Base-by-base conservation (phyloP, 1,140 invertebrate species). In the Drosophila seguyi region DNA sequence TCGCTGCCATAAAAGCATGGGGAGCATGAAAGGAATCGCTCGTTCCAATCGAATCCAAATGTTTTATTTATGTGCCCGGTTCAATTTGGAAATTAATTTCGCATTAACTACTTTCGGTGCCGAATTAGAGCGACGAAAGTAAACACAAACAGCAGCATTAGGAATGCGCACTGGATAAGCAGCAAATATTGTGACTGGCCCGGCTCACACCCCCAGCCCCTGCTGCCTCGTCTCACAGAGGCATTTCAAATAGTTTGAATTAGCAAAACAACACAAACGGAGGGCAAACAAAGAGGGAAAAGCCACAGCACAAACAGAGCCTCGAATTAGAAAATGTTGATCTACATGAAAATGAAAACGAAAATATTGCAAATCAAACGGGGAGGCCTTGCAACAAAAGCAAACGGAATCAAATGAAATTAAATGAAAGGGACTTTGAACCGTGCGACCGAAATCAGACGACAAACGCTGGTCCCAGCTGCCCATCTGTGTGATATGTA, bases 1-100 rank as follows among this genome's bases (percentile, higher is more conserved):
- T 82, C 85, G 87, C 73, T 71, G 80, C 83, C 59, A 88, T 87
- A 88, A 88, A 87, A 87, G 75, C 52, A n/a, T n/a, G 20, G 20
- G 38, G 50, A 61, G 71, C 76, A 84, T 65, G 55, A 48, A 65
- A 60, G 55, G 44, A 63, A 76, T 65, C 65, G 42, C 53, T 53
- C 66, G 50, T 71, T 58, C 52, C 42, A 36, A 72, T 71, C 68
- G 50, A 47, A 47, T 41, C 1, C 52, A 52, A 87, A 87, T 87
- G 73, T 87, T 83, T 83, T 87, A 87, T 87, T 87, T 87, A 87
- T 87, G 56, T 53, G 68, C 20, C 31, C 27, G 67, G 53, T 57
- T 62, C 68, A 66, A 87, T 87, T 87, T 78, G 72, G 48, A 56
- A 79, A 69, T 75, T 83, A 83, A 75, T 69, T 79, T 83, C 74